A percentile compares a stretch with the other conserved stretches of the same genome.
Conservation (phyloP, 2,888 invertebrate species). For the Eulithis prunata region DNA sequence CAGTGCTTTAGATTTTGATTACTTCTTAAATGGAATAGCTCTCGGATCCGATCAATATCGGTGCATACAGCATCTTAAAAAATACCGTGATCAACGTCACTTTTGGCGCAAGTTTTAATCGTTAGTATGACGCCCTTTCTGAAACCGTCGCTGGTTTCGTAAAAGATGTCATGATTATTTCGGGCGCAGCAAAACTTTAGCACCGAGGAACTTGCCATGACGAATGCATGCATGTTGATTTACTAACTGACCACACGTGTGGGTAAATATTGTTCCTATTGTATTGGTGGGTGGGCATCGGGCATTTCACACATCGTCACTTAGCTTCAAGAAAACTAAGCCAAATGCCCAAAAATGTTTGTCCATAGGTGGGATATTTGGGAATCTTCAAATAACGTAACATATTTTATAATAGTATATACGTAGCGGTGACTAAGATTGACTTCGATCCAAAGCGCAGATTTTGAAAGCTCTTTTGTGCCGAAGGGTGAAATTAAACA, state of each 20-base stretch:
- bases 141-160: slow-evolving; percentile 56
- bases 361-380: too few relatives aligned
- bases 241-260: slow-evolving; percentile 13
- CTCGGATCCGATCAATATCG: too few relatives aligned
- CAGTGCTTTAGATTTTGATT: too few relatives aligned
- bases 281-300: too few relatives aligned
- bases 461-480: slow-evolving; percentile 4
- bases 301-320: too few relatives aligned
- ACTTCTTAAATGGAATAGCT: too few relatives aligned
- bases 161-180: slow-evolving; percentile 69
- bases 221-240: slow-evolving; percentile 27
- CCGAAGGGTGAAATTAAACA: not conserved
- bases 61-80: too few relatives aligned
- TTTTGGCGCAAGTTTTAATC: slow-evolving; percentile 47
- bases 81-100: not conserved
- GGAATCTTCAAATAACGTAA: too few relatives aligned
- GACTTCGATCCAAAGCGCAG: not conserved
- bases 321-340: too few relatives aligned
- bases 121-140: slow-evolving; percentile 68
- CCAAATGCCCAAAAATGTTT: too few relatives aligned
- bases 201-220: slow-evolving; percentile 32
- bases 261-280: not conserved
- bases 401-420: too few relatives aligned
- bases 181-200: slow-evolving; percentile 56
- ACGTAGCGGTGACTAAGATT: too few relatives aligned